Evolutionary conservation across 2,888 invertebrate species (phyloP).

Genomic region (Drosophila mercatorum): DNA sequence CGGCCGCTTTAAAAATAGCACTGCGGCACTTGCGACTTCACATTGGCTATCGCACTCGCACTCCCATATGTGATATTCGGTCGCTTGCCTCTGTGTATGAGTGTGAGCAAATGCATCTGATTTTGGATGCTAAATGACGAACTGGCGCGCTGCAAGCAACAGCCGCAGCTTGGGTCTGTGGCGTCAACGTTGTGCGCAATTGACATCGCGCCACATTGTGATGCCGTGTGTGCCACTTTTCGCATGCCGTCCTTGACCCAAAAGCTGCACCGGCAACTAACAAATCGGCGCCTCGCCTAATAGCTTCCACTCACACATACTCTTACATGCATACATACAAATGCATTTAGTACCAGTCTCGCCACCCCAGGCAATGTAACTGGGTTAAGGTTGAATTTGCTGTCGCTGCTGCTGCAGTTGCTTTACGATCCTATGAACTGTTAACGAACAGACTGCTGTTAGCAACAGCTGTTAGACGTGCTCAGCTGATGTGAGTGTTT

Average conservation of each 20-base stretch:
- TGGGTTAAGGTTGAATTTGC: constrained; percentile 38
- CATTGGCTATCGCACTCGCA: constrained; percentile 6
- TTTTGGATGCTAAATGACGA: constrained; percentile 59
- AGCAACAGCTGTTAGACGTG: constrained; percentile 35
- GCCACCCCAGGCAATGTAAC: constrained; percentile 22
- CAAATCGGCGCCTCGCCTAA: constrained; percentile 42
- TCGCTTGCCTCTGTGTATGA: not conserved
- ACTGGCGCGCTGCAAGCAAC: constrained; percentile 11
- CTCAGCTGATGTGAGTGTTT: constrained; percentile 22
- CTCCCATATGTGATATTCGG: constrained; percentile 1
- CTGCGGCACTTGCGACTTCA: constrained; percentile 29
- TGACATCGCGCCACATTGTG: constrained; percentile 47
- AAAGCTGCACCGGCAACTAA: not conserved
- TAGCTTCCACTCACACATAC: constrained; percentile 11
- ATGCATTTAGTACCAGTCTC: constrained; percentile 15
- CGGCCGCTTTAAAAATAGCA: constrained; percentile 53
- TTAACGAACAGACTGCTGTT: constrained; percentile 34
- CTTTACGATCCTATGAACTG: constrained; percentile 42
- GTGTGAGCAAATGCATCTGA: constrained; percentile 39
- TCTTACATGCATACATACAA: not conserved
- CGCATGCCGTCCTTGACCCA: constrained; percentile 62
- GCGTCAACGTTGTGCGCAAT: constrained; percentile 49
- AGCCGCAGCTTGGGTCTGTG: constrained; percentile 10
- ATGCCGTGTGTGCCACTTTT: constrained; percentile 63
- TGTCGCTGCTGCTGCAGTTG: constrained; percentile 2